Evolutionary conservation across 2,888 invertebrate species (phyloP), one percentile per base, ranked within the genome.

Genomic region (Escarpia spicata): DNA sequence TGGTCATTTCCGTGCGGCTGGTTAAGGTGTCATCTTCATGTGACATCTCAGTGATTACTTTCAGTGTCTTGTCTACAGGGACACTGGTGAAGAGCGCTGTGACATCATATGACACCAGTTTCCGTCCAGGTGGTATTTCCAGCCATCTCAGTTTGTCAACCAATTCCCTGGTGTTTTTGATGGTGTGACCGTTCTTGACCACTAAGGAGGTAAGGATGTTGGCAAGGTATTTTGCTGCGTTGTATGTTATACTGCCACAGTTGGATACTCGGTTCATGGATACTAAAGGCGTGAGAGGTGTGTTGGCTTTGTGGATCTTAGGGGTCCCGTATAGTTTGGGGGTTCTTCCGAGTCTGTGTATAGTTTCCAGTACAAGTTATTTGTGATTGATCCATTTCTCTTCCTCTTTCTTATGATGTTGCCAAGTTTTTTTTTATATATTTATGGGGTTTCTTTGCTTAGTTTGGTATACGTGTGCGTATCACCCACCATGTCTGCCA

Each of bases 61-160:
- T n/a, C n/a, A n/a, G n/a, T n/a, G n/a, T n/a, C n/a, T n/a, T n/a
- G n/a, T n/a, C n/a, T n/a, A n/a, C n/a, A n/a, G n/a, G n/a, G n/a
- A n/a, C n/a, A n/a, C n/a, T n/a, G n/a, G n/a, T n/a, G n/a, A n/a
- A n/a, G n/a, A n/a, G n/a, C n/a, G n/a, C n/a, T n/a, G n/a, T n/a
- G n/a, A n/a, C n/a, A n/a, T n/a, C n/a, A n/a, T n/a, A n/a, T n/a
- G n/a, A n/a, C n/a, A n/a, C n/a, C n/a, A n/a, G n/a, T n/a, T n/a
- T n/a, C n/a, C n/a, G n/a, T n/a, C n/a, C n/a, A n/a, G n/a, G n/a
- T n/a, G n/a, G n/a, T n/a, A n/a, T 75, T 89, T 93, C 92, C 15
- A 93, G 45, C 44, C 37, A 92, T 37, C 44, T 31, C 9, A 92
- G 60, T 37, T 90, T 93, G 45, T 93, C 92, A 3, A 92, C 93